These are phyloP conservation scores for Piaya cayana DNA, from an alignment of 2,113 vertebrate genomes.

Conservation along the genomic window DNA sequence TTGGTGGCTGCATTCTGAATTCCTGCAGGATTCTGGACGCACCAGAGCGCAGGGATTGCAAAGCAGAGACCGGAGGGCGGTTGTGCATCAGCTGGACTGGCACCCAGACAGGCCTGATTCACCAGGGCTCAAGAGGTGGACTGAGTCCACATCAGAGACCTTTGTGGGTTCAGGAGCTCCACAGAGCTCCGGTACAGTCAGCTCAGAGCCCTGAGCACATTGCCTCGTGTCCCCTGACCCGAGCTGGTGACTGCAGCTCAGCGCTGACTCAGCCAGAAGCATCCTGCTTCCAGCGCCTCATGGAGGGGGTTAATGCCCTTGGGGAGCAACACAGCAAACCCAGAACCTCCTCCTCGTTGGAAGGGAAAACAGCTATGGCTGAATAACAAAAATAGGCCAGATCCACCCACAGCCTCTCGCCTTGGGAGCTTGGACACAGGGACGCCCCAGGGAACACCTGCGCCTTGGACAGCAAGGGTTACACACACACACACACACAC, in stretches of 20 bases:
- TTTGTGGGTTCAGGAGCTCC: background rate
- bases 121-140: background rate
- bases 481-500: background rate
- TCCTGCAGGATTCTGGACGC: background rate
- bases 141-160: slow-evolving; percentile 20
- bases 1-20: slow-evolving; percentile 9
- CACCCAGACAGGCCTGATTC: background rate
- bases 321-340: background rate
- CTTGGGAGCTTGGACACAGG: background rate
- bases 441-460: background rate
- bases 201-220: background rate
- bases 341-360: background rate
- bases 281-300: background rate
- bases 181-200: background rate
- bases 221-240: slow-evolving; percentile 15
- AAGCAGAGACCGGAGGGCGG: background rate
- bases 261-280: background rate
- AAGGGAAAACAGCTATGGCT: background rate
- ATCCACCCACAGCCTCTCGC: slow-evolving; percentile 3
- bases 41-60: background rate
- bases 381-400: background rate
- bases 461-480: background rate
- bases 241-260: background rate
- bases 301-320: background rate
- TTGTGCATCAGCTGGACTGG: background rate